Conservation (phyloP, 2,888 invertebrate species). For the Eurytoma adleriae region DNA sequence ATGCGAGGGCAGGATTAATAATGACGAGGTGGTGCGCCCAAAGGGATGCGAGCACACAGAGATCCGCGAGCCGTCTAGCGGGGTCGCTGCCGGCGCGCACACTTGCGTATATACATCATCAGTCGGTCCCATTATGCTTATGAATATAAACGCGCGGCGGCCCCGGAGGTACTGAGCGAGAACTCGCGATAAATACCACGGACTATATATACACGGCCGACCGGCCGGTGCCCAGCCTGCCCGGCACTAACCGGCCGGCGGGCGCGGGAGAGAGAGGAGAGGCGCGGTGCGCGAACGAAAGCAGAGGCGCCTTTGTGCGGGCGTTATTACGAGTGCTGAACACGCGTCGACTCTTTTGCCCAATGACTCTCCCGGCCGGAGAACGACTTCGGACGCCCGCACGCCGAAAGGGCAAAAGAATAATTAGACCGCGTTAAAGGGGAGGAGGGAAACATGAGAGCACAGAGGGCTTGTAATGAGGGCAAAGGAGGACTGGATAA, state of each 20-base stretch:
- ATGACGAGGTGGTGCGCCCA: slow-evolving; percentile 65
- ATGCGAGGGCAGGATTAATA: slow-evolving; percentile 65
- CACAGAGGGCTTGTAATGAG: too few species aligned
- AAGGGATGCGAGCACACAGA: slow-evolving; percentile 59
- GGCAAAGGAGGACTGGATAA: not conserved
- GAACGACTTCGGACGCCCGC: not conserved
- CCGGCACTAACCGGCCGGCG: not conserved
- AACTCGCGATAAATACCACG: slow-evolving; percentile 67
- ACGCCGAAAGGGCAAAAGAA: slow-evolving; percentile 10
- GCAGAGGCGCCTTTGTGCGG: not conserved
- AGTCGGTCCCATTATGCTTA: slow-evolving; percentile 71
- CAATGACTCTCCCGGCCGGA: not conserved
- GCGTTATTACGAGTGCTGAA: slow-evolving; percentile 10
- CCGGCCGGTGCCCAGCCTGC: slow-evolving; percentile 3
- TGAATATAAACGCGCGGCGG: slow-evolving; percentile 71
- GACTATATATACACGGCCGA: not conserved
- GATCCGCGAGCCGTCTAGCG: not conserved
- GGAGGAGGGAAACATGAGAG: not conserved
- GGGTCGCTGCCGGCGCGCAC: slow-evolving; percentile 30
- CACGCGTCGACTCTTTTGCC: slow-evolving; percentile 14
- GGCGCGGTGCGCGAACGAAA: too few species aligned
- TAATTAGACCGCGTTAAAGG: not conserved
- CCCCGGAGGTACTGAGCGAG: slow-evolving; percentile 53
- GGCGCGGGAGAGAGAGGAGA: not conserved
- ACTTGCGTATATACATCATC: slow-evolving; percentile 63